Evolutionary conservation across 2,888 invertebrate genomes (phyloP), one percentile per base, ranked within the genome.

Genomic region (Tenthredo notha): DNA sequence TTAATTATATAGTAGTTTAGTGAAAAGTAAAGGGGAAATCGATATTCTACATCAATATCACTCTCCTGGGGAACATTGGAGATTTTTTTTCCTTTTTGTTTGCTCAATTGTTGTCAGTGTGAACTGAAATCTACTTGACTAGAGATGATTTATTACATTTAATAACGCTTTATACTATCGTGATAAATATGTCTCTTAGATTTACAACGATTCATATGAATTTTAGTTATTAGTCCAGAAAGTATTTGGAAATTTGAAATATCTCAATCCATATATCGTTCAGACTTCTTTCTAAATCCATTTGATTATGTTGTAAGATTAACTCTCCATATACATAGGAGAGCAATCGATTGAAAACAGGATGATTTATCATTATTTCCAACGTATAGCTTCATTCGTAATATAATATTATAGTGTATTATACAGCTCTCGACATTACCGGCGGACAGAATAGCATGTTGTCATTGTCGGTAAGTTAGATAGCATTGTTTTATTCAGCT

Each of bases 71-170:
- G 61, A 25, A 61, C 61, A 12, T n/a, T n/a, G n/a, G 72, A 72
- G 18, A 37, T 21, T 12, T 18, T 33, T 18, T 67, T 67, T 47
- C n/a, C 47, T 40, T 50, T 47, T 12, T 50, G 75, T 75, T 75
- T 75, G 29, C 15, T 47, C 18, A 75, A 29, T 75, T 25, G 15
- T 21, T 75, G 21, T 25, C 40, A 18, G 21, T 40, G 37, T 3
- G n/a, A 70, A 70, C 2, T 33, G 5, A 9, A 37, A 37, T 37
- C 75, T 25, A 47, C 21, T 18, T 58, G 47, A 75, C 7, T 37
- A 18, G 18, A 78, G 18, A 58, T 78, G 58, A 78, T 78, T 78
- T 78, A 78, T 54, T 29, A 54, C 78, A 58, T 78, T 29, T 29
- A 78, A 78, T 78, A 78, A 78, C 37, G 78, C 58, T 75, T 9